phyloP scores from a whole-genome alignment of 2,888 invertebrate species.

The Orthosia cruda region DNA sequence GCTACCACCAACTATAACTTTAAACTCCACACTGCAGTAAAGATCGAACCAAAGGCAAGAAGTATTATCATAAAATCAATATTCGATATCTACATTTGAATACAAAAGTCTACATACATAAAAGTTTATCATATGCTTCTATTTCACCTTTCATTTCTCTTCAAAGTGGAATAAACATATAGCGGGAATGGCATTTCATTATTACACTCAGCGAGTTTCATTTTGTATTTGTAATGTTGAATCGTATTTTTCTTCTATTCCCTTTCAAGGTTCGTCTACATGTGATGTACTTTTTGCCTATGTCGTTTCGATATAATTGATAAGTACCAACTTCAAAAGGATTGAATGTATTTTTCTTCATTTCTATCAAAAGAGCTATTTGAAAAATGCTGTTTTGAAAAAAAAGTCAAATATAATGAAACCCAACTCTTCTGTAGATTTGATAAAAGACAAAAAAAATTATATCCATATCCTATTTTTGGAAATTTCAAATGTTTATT shows the following conservation, averaged over 20 bases:
- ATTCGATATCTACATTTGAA: constrained; percentile 77
- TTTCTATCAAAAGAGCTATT: neutral
- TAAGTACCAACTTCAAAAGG: neutral
- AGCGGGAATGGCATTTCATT: constrained; percentile 76
- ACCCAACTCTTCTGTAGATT: neutral
- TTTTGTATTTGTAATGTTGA: constrained; percentile 56
- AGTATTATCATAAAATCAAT: constrained; percentile 80
- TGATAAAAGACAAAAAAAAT: too few relatives aligned
- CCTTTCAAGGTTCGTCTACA: constrained; percentile 28
- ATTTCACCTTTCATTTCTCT: constrained; percentile 75
- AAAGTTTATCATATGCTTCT: constrained; percentile 55
- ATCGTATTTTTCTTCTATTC: constrained; percentile 49
- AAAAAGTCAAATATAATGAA: neutral
- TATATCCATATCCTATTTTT: too few relatives aligned
- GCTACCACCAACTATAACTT: constrained; percentile 4
- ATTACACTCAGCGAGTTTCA: constrained; percentile 62
- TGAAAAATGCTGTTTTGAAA: neutral
- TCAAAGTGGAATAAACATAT: constrained; percentile 75
- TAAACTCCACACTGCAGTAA: constrained; percentile 22
- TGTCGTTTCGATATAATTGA: constrained; percentile 39
- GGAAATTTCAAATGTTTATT: too few relatives aligned
- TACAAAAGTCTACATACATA: constrained; percentile 68
- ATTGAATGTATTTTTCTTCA: neutral
- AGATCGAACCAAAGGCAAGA: constrained; percentile 37
- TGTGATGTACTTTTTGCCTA: constrained; percentile 1